Conservation (phyloP, 2,113 vertebrate genomes). For the Athene noctua region DNA sequence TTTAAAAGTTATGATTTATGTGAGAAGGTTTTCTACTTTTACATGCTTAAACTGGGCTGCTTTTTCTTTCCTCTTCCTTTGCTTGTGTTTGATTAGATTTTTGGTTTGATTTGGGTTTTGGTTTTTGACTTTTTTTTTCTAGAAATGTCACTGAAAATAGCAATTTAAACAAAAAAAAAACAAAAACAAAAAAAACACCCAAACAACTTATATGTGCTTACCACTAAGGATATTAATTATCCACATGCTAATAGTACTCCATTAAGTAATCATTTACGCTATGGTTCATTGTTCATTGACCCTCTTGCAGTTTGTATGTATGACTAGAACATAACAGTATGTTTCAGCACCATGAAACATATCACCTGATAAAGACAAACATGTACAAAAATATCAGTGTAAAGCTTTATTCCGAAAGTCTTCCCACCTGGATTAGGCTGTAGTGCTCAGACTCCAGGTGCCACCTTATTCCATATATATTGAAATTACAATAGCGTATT, state of each 20-base stretch:
- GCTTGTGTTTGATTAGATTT: background rate
- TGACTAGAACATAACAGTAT: background rate
- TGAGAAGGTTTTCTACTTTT: background rate
- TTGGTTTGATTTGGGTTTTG: rapidly evolving
- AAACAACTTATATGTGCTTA: background rate
- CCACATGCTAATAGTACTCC: background rate
- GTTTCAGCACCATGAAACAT: background rate
- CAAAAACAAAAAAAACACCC: background rate
- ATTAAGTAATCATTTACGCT: background rate
- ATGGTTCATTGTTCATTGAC: background rate
- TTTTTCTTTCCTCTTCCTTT: background rate
- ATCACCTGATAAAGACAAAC: background rate
- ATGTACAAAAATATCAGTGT: background rate
- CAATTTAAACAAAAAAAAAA: background rate
- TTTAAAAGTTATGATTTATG: background rate
- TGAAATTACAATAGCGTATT: background rate
- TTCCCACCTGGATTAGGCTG: background rate
- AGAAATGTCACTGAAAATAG: background rate
- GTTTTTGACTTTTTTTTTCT: background rate
- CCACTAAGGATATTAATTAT: background rate
- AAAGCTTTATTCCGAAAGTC: background rate
- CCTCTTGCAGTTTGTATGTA: background rate
- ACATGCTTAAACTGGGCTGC: background rate
- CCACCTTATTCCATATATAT: background rate
- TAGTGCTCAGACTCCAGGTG: background rate